Evolutionary conservation across 2,113 vertebrate species (phyloP).

Genomic region (Coturnix japonica): DNA sequence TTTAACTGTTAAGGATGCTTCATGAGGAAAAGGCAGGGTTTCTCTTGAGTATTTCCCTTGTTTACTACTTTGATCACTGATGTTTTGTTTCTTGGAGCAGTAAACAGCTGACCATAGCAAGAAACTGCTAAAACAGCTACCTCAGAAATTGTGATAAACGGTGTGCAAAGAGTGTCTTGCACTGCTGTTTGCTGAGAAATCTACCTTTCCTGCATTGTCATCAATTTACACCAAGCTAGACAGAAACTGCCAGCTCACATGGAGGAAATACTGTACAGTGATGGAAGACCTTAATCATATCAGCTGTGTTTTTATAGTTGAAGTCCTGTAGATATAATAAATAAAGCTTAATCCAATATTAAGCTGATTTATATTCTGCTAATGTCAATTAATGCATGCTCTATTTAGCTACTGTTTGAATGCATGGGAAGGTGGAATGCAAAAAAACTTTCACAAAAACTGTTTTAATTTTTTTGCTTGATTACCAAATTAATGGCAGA

Average conservation of each 20-base stretch:
- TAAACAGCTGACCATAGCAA: background rate
- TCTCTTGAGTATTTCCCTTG: background rate
- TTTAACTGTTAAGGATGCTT: background rate
- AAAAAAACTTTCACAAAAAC: background rate
- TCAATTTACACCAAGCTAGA: background rate
- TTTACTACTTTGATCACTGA: background rate
- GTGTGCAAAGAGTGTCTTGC: background rate
- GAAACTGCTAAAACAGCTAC: background rate
- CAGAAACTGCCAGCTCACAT: background rate
- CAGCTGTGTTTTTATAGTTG: background rate
- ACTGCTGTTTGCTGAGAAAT: background rate
- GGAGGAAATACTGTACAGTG: background rate
- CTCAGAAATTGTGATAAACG: background rate
- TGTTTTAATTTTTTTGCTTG: background rate
- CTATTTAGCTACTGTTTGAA: background rate
- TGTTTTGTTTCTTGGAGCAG: background rate
- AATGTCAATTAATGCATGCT: background rate
- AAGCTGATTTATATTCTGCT: background rate
- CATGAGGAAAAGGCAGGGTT: background rate
- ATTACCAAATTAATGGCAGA: constrained; percentile 1
- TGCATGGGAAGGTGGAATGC: rapidly evolving
- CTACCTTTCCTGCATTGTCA: background rate
- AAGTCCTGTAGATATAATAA: background rate
- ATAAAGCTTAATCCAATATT: constrained; percentile 21
- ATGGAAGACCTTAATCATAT: background rate